Conservation (phyloP, 1,140 invertebrate species). For the Bathynomus jamesi region DNA sequence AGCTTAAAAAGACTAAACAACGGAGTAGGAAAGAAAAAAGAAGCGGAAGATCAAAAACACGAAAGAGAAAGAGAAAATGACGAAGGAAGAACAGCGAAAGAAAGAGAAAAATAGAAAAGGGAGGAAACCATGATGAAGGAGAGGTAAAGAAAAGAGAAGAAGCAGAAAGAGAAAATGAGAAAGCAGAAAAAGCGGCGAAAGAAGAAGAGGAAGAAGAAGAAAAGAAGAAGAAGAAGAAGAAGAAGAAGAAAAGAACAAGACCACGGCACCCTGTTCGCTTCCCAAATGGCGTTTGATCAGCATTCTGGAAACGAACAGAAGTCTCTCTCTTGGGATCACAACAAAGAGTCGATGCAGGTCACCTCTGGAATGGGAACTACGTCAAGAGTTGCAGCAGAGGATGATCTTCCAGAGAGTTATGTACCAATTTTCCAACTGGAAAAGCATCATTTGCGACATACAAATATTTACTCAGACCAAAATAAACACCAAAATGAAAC, state of each 20-base stretch:
- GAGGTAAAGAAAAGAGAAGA: neutral
- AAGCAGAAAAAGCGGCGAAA: neutral
- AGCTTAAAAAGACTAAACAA: no score
- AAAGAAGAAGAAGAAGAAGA: neutral
- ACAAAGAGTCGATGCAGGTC: neutral
- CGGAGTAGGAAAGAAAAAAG: neutral
- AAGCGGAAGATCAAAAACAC: neutral
- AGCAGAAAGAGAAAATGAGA: neutral
- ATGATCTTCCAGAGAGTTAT: neutral
- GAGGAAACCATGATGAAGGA: neutral
- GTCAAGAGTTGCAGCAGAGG: neutral
- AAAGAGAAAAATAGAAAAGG: neutral
- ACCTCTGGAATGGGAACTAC: neutral
- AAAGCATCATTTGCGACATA: conserved; percentile 1
- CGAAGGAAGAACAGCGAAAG: neutral
- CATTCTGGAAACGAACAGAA: neutral
- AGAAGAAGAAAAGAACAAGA: neutral
- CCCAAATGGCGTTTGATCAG: neutral
- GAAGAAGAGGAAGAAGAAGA: neutral
- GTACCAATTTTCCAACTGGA: neutral
- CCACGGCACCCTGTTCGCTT: neutral
- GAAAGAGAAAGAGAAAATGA: neutral
- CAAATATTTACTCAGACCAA: conserved; percentile 1
- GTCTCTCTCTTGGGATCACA: neutral
- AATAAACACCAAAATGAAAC: neutral